A percentile compares a stretch with the other conserved stretches of the same genome.
These are phyloP conservation scores for Epirrita christyi DNA, from an alignment of 2,888 invertebrate genomes.

Conservation along the genomic window DNA sequence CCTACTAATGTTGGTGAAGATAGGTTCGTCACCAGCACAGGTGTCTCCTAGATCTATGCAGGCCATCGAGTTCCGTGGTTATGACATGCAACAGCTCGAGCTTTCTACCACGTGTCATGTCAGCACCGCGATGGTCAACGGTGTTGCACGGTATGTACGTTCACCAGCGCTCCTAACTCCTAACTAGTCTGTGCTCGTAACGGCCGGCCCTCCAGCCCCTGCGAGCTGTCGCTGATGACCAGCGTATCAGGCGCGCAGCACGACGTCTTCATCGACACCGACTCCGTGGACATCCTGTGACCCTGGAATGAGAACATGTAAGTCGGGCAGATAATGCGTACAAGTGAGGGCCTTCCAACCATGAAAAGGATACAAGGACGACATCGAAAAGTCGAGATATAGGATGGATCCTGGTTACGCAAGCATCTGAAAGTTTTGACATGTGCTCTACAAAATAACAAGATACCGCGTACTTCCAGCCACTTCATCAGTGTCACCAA, in stretches of 20 bases:
- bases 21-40: background rate
- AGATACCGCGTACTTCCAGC: conserved; percentile 5
- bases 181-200: conserved; percentile 56
- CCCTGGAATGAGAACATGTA: conserved; percentile 49
- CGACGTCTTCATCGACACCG: conserved; percentile 75
- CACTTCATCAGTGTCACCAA: background rate
- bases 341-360: no score
- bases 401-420: no score
- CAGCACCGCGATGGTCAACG: conserved; percentile 22
- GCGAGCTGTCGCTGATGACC: conserved; percentile 67
- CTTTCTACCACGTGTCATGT: no score
- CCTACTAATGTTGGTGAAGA: background rate
- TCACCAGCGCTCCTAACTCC: no score
- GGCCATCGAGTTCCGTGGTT: no score
- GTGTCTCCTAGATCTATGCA: no score
- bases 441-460: background rate
- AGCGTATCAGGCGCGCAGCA: conserved; percentile 75
- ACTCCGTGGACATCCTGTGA: conserved; percentile 74
- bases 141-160: conserved; percentile 17
- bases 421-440: no score
- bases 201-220: conserved; percentile 67
- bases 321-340: no score
- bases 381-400: no score
- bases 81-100: no score
- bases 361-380: no score